A percentile compares a stretch with the other conserved stretches of the same genome.
Conservation (phyloP, 1,140 invertebrate species). For the Drosophila truncata region DNA sequence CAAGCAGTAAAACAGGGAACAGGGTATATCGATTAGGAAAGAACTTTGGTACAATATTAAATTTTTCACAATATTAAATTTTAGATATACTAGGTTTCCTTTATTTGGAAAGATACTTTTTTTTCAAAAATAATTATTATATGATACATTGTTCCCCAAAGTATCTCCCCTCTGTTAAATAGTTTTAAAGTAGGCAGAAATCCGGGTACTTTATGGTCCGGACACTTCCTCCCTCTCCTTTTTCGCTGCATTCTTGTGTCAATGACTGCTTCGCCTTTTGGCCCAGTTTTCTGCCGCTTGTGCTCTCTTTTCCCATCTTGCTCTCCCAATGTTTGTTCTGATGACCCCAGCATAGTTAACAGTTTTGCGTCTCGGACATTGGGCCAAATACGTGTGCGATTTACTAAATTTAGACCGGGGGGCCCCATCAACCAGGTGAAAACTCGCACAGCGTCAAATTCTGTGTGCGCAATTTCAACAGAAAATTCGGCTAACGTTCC, state of each 20-base stretch:
- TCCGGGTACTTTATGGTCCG: constrained; percentile 9
- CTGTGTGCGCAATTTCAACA: constrained; percentile 52
- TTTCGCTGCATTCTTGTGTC: constrained; percentile 57
- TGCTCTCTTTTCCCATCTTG: constrained; percentile 12
- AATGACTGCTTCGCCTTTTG: constrained; percentile 80
- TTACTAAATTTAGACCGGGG: constrained; percentile 71
- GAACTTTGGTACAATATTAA: no score
- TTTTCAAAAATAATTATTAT: no score
- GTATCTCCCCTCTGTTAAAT: no score
- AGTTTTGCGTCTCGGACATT: constrained; percentile 74
- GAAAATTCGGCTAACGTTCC: constrained; percentile 39
- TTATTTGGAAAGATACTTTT: no score
- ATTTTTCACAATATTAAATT: no score
- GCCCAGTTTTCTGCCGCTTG: constrained; percentile 55
- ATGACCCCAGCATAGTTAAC: constrained; percentile 80
- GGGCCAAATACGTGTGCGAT: constrained; percentile 81
- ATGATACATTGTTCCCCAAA: no score
- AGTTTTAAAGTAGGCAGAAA: no score
- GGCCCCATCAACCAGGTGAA: constrained; percentile 68
- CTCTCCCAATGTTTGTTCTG: constrained; percentile 15
- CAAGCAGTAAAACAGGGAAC: no score
- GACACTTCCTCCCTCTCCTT: not conserved
- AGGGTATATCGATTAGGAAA: not conserved
- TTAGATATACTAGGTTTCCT: no score
- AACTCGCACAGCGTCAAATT: constrained; percentile 38